These are phyloP conservation scores for Chaetorhynchus papuensis DNA, from an alignment of 2,113 vertebrate species.

Conservation along the genomic window DNA sequence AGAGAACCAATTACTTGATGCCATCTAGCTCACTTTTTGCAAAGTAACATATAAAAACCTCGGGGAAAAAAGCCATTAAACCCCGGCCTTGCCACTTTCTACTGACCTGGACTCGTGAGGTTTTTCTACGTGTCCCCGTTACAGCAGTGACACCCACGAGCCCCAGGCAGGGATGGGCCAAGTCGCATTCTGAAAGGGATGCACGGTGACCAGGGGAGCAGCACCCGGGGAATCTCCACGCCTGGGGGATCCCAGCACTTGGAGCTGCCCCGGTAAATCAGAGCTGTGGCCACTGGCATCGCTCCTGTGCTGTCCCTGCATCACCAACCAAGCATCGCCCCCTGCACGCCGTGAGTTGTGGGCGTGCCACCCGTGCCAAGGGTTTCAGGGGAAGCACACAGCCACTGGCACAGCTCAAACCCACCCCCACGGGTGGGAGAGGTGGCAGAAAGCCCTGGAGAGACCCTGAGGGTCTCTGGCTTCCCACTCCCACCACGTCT, in stretches of 20 bases:
- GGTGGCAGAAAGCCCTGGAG: neutral
- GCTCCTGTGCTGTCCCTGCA: neutral
- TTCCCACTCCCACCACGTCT: rapidly evolving
- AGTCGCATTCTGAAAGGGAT: rapidly evolving
- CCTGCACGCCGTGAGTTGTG: rapidly evolving
- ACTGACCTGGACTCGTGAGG: no score
- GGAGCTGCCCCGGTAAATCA: neutral
- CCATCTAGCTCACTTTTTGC: no score
- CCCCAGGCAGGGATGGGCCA: neutral
- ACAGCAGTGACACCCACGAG: rapidly evolving
- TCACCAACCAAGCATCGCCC: neutral
- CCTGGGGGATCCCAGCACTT: neutral
- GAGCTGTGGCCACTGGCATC: rapidly evolving
- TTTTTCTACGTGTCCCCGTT: no score
- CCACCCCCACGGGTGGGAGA: rapidly evolving
- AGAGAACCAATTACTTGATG: no score
- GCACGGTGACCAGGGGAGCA: neutral
- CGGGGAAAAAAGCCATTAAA: no score
- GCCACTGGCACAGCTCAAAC: neutral
- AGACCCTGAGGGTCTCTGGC: neutral
- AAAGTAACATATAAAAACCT: no score
- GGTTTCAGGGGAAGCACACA: rapidly evolving
- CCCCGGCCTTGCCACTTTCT: no score
- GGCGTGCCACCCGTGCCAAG: rapidly evolving
- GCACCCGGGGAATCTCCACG: rapidly evolving